Percentiles rank a stretch among this genome's conserved stretches.
phyloP scores from a whole-genome alignment of 2,797 vertebrate species.

The Sebastiscus tertius region DNA sequence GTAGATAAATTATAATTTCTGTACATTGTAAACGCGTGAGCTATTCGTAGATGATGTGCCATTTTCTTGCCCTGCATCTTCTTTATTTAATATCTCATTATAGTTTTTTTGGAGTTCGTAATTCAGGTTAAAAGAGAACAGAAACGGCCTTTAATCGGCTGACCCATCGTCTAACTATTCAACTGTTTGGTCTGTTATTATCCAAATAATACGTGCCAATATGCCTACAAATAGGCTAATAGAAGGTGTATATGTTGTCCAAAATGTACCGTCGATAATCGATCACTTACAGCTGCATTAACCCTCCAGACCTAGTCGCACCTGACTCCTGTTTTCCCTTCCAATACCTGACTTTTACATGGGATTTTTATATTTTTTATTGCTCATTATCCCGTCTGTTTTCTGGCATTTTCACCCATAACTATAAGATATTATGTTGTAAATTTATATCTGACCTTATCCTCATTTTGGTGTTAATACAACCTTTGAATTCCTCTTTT shows the following conservation, averaged over 20 bases:
- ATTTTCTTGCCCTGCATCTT: background rate
- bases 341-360: background rate
- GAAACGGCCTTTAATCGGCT: background rate
- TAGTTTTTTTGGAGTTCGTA: background rate
- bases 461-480: background rate
- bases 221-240: background rate
- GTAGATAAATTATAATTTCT: background rate
- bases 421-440: background rate
- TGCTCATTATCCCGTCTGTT: background rate
- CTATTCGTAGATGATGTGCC: background rate
- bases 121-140: background rate
- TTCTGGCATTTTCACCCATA: background rate
- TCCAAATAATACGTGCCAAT: background rate
- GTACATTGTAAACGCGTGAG: background rate
- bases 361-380: background rate
- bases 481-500: background rate
- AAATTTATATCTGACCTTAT: background rate
- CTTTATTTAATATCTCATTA: background rate
- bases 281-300: constrained; percentile 12
- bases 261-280: background rate
- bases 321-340: background rate
- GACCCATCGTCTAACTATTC: background rate
- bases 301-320: background rate
- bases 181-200: too few relatives aligned
- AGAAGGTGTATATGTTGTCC: background rate